phyloP scores from a whole-genome alignment of 2,113 vertebrate species.

The Stictonetta naevosa region DNA sequence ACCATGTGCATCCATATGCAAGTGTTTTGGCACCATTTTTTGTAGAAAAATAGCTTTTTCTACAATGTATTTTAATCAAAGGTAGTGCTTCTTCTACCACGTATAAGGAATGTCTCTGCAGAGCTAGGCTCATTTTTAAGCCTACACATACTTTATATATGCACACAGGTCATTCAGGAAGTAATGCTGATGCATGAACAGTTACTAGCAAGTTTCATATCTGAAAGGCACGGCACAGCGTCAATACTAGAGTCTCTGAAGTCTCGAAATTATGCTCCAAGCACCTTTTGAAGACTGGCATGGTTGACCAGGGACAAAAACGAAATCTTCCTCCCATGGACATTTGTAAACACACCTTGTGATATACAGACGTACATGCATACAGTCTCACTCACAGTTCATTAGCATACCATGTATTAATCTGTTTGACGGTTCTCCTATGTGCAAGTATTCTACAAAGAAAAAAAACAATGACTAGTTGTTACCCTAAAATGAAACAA shows the following conservation, averaged over 20 bases:
- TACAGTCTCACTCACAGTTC: background rate
- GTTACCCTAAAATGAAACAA: slow-evolving; percentile 54
- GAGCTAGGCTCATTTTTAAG: background rate
- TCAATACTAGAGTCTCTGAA: slow-evolving; percentile 34
- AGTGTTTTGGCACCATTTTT: background rate
- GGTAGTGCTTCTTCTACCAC: background rate
- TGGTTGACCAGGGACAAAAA: background rate
- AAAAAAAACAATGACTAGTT: slow-evolving; percentile 41
- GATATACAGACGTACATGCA: background rate
- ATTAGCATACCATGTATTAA: slow-evolving; percentile 14
- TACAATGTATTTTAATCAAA: slow-evolving; percentile 1
- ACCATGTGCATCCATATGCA: background rate
- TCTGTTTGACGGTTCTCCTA: background rate
- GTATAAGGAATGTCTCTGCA: background rate
- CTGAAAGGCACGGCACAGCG: slow-evolving; percentile 12
- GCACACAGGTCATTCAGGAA: background rate
- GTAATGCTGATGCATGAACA: background rate
- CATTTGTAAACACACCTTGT: background rate
- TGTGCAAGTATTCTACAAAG: background rate
- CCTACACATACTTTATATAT: background rate
- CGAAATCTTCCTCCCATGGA: background rate
- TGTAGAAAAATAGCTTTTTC: background rate
- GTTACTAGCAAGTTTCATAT: slow-evolving; percentile 38
- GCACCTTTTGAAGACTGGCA: background rate
- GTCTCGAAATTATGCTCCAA: background rate